These are phyloP conservation scores for Crepidodera aurea DNA, from an alignment of 2,888 invertebrate genomes.

Conservation along the genomic window DNA sequence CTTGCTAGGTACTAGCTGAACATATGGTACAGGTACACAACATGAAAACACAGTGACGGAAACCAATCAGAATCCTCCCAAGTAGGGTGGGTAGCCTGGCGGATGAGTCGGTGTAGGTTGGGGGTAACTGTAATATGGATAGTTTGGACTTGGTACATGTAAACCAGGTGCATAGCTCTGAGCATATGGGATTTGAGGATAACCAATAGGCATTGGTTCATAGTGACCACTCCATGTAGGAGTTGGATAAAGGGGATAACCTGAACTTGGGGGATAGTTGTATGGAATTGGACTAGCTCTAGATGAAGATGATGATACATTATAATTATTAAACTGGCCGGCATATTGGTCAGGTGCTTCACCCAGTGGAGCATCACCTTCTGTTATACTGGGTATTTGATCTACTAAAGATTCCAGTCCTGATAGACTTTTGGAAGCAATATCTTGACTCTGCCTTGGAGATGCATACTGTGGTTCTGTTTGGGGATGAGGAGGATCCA, in stretches of 20 bases:
- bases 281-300: conserved; percentile 59
- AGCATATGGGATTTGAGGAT: conserved; percentile 57
- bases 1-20: conserved; percentile 64
- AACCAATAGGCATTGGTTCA: conserved; percentile 63
- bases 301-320: conserved; percentile 58
- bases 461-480: conserved; percentile 60
- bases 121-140: conserved; percentile 67
- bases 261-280: conserved; percentile 55
- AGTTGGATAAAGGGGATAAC: conserved; percentile 60
- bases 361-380: conserved; percentile 66
- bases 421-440: conserved; percentile 85
- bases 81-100: conserved; percentile 60
- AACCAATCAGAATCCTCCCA: conserved; percentile 63
- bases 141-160: conserved; percentile 75
- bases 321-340: conserved; percentile 63
- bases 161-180: conserved; percentile 65
- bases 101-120: conserved; percentile 60
- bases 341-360: conserved; percentile 58
- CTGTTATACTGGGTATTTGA: conserved; percentile 89
- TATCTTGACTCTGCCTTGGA: conserved; percentile 70
- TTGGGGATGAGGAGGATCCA: conserved; percentile 56
- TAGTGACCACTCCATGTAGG: conserved; percentile 60
- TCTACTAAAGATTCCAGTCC: conserved; percentile 89
- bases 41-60: conserved; percentile 63
- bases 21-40: conserved; percentile 65